phyloP scores from a whole-genome alignment of 2,797 vertebrate genomes.

The Prionace glauca region DNA sequence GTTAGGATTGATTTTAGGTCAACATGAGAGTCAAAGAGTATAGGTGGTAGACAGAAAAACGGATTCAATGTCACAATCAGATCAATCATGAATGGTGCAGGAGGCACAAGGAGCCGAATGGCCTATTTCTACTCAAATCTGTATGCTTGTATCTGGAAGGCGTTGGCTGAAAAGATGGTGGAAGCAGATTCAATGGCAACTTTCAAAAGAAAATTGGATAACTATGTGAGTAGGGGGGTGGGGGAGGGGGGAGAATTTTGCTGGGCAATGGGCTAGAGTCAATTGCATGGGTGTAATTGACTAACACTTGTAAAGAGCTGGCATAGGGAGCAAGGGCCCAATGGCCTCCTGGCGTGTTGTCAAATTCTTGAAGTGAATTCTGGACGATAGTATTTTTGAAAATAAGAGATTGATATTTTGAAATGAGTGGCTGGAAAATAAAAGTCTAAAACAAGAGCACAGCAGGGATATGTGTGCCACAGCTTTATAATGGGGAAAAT shows the following conservation, averaged over 20 bases:
- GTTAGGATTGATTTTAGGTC: no score
- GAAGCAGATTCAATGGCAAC: neutral
- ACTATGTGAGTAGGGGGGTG: neutral
- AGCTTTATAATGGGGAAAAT: conserved; percentile 17
- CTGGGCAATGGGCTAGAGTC: no score
- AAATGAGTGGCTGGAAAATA: conserved; percentile 5
- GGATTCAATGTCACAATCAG: no score
- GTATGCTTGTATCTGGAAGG: neutral
- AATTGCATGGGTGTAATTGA: neutral
- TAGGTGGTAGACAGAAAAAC: no score
- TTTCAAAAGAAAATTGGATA: neutral
- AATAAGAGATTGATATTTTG: neutral
- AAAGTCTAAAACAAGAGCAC: neutral
- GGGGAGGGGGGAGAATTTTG: neutral
- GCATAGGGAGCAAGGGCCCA: neutral
- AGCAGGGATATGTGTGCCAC: neutral
- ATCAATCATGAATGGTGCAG: no score
- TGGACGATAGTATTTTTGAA: conserved; percentile 21
- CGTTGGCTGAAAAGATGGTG: neutral
- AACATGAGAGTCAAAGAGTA: no score
- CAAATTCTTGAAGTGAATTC: neutral
- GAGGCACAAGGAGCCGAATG: no score
- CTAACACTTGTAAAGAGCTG: neutral
- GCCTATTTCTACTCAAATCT: no score
- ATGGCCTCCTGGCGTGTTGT: neutral